Base-by-base conservation (phyloP, 1,140 invertebrate genomes). In the Temnothorax nylanderi region DNA sequence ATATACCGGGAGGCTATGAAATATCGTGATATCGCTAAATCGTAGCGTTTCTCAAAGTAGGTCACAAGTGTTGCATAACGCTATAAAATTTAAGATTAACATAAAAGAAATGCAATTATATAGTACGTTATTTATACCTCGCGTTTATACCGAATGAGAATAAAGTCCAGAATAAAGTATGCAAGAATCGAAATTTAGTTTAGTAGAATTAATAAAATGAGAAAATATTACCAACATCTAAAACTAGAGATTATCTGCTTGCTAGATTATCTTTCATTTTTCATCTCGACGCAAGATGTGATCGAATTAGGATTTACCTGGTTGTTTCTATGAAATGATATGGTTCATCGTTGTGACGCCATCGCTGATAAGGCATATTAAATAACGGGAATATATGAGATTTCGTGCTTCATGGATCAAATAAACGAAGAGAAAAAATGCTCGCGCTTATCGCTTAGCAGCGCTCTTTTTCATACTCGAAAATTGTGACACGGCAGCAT, bases 311-410 rank as follows among this genome's bases (percentile, higher is more conserved):
- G 62, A 56, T 71, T 75, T 89, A 89, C 44, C 32, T 88, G 49
- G 47, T 44, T 76, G 62, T 88, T 85, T 85, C 49, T 62, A 76
- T 11, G 58, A 90, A 81, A 90, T 90, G 88, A 87, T 44, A 34
- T 10, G 18, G 3, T 32, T 58, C 34, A 16, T 21, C 49, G 26
- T 49, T 37, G 18, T 47, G 37, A 32, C 65, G 44, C 21, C 7
- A 7, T 49, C 44, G 6, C 47, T 78, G 89, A 90, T 89, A 90
- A 89, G 41, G 37, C 32, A 41, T 37, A 34, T 10, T 56, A 88
- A 88, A 90, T 90, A 90, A 90, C 69, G 18, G n/a, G 13, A 32
- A 78, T 65, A 11, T 58, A n/a, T 26, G 51, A 26, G 8, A 71
- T 64, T 44, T 78, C 44, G 21, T 26, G 26, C 51, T 13, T 69